phyloP scores from a whole-genome alignment of 2,888 invertebrate genomes.

The Papilio demoleus region DNA sequence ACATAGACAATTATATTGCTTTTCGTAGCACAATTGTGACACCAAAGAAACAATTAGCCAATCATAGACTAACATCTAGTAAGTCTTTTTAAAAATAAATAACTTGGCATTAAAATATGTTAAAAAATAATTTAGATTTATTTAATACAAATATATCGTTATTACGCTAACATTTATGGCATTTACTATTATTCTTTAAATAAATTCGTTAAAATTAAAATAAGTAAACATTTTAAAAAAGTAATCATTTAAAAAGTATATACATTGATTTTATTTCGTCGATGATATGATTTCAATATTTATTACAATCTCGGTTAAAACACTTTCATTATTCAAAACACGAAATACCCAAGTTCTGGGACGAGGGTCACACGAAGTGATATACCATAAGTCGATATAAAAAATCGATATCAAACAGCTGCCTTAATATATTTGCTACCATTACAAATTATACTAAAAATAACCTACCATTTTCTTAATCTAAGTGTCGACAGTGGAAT shows the following conservation, averaged over 20 bases:
- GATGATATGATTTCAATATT: slow-evolving; percentile 35
- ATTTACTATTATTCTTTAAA: slow-evolving; percentile 24
- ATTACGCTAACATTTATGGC: slow-evolving; percentile 22
- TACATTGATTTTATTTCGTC: slow-evolving; percentile 12
- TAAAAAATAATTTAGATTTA: slow-evolving; percentile 24
- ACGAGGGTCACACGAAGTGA: not conserved
- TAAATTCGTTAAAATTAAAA: slow-evolving; percentile 35
- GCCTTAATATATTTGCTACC: slow-evolving; percentile 27
- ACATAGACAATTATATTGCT: slow-evolving; percentile 52
- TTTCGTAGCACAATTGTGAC: slow-evolving; percentile 50
- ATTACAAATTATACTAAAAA: slow-evolving; percentile 28
- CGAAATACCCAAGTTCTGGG: not conserved
- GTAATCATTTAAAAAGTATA: not conserved
- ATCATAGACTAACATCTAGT: slow-evolving; percentile 46
- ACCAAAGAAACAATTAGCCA: slow-evolving; percentile 51
- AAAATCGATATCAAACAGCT: slow-evolving; percentile 32
- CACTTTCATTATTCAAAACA: slow-evolving; percentile 5
- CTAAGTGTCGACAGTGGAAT: slow-evolving; percentile 36
- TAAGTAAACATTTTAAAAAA: slow-evolving; percentile 14
- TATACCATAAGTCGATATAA: slow-evolving; percentile 22
- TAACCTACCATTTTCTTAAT: slow-evolving; percentile 27
- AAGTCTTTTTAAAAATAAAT: slow-evolving; percentile 53
- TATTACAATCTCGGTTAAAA: slow-evolving; percentile 17
- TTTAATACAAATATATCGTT: slow-evolving; percentile 23
- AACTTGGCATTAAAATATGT: slow-evolving; percentile 14